Evolutionary conservation across 2,113 vertebrate genomes (phyloP).

Genomic region (Etheostoma cragini): DNA sequence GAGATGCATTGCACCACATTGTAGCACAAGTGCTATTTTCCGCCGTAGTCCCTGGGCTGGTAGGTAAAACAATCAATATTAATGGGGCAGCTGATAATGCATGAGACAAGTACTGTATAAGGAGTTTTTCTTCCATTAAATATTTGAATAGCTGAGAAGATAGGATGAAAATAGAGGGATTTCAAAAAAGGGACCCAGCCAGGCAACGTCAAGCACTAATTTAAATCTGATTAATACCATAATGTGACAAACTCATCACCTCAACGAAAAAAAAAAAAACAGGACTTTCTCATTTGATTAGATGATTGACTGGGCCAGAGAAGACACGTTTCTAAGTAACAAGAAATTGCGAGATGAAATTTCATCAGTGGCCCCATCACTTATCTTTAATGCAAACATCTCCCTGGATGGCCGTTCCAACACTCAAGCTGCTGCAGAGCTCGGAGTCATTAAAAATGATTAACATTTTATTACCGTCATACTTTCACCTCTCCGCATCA

Average conservation of each 20-base stretch:
- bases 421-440: conserved; percentile 48
- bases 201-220: conserved; percentile 26
- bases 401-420: conserved; percentile 50
- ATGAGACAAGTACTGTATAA: not conserved
- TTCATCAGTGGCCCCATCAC: conserved; percentile 62
- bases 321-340: conserved; percentile 50
- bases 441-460: conserved; percentile 72
- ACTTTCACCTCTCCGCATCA: conserved; percentile 59
- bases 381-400: conserved; percentile 66
- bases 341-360: conserved; percentile 57
- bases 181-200: not conserved
- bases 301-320: conserved; percentile 24
- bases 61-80: too few relatives aligned
- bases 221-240: conserved; percentile 29
- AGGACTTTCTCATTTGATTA: conserved; percentile 37
- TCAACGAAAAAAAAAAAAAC: conserved; percentile 7
- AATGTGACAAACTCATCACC: conserved; percentile 25
- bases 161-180: not conserved
- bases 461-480: conserved; percentile 75
- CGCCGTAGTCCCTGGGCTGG: too few relatives aligned
- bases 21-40: too few relatives aligned
- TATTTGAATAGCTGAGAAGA: not conserved
- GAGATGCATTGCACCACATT: too few relatives aligned
- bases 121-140: not conserved
- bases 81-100: not conserved